Percentiles rank a stretch among this genome's conserved stretches.
These are phyloP conservation scores for Passer domesticus DNA, from an alignment of 2,113 vertebrate species.

Conservation along the genomic window DNA sequence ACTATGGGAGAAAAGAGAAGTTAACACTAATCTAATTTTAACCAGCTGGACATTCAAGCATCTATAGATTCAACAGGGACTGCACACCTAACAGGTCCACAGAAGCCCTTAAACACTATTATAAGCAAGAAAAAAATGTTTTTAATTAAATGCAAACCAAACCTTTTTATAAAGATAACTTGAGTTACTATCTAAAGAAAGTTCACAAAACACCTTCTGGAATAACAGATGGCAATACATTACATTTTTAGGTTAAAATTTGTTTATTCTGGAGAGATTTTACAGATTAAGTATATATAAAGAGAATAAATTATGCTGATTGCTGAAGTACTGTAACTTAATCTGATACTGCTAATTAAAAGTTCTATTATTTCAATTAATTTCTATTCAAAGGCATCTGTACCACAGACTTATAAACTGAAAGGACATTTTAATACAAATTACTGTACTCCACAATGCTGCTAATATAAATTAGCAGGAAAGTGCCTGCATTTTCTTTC, in stretches of 20 bases:
- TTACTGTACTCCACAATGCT: neutral
- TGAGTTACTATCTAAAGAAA: neutral
- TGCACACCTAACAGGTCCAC: neutral
- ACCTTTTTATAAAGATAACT: neutral
- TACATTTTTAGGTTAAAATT: neutral
- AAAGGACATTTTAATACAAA: neutral
- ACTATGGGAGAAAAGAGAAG: neutral
- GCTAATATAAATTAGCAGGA: neutral
- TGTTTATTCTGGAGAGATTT: neutral
- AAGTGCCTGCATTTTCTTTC: neutral
- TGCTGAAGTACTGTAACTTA: neutral
- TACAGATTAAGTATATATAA: neutral
- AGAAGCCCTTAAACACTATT: neutral
- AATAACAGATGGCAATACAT: neutral
- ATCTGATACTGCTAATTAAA: neutral
- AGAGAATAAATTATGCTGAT: neutral
- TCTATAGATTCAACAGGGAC: neutral
- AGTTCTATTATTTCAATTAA: neutral
- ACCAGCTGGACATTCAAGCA: neutral
- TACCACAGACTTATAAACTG: neutral
- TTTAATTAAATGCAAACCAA: neutral
- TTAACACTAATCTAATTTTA: neutral
- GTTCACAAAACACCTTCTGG: neutral
- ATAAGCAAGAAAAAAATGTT: neutral
- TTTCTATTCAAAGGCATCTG: neutral